Evolutionary conservation across 2,888 invertebrate genomes (phyloP), one percentile per base, ranked within the genome.

Genomic region (Agapetus fuscipes): DNA sequence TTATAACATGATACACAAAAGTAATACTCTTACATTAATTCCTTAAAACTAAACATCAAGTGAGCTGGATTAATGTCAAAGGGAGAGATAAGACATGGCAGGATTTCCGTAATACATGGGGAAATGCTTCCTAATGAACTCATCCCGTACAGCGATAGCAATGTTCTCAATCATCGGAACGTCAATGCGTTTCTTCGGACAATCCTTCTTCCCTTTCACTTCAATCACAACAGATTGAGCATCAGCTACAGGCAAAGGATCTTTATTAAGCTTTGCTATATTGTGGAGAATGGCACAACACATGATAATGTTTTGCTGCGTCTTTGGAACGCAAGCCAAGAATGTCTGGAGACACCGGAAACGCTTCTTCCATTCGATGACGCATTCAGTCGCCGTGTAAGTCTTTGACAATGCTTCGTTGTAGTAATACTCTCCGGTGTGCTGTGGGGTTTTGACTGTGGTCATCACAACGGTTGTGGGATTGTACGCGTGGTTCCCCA

Each of bases 261-360:
- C 48, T 13, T 49, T 49, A 24, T 49, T 45, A 26, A 48, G 34
- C 20, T 47, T 43, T 7, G 51, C 50, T 20, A 49, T 46, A 37
- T 51, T 51, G 33, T 51, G 50, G 9, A 51, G 36, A 26, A 51
- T 49, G 6, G 49, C 51, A 34, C 46, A 48, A 13, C 48, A 48
- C 13, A 38, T 35, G 13, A 51, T 50, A 12, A 51, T 51, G 32
- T 47, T 46, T 30, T 49, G 49, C 26, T 45, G 47, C 11, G 51
- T 51, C 12, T 49, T 45, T 10, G 40, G 14, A 41, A 49, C 49
- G 33, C 48, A 49, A 15, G 48, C 47, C 9, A 51, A 34, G 34
- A 49, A 43, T 1, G 45, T 43, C 30, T 50, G 50, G 17, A 51
- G 37, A 39, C 51, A 51, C 37, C 46, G 40, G 29, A 51, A 51